Percentiles rank a stretch among this genome's conserved stretches.
Evolutionary conservation across 2,797 vertebrate genomes (phyloP).

Genomic region (Tympanoctomys barrerae): DNA sequence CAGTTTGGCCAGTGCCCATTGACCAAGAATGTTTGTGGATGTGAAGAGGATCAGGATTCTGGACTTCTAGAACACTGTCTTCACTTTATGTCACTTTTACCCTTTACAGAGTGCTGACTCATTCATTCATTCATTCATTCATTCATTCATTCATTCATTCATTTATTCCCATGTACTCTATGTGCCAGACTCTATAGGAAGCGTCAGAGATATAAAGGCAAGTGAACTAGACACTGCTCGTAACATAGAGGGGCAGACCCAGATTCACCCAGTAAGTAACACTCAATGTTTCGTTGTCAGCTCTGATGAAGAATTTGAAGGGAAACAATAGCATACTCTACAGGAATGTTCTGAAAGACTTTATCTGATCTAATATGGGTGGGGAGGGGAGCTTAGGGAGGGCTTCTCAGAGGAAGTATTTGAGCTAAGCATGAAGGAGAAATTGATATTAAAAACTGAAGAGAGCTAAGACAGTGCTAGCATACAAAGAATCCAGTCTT

Average conservation of each 20-base stretch:
- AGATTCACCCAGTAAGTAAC: constrained; percentile 1
- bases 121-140: background rate
- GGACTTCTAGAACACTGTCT: background rate
- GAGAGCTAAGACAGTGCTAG: background rate
- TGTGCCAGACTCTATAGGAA: background rate
- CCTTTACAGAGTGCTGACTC: background rate
- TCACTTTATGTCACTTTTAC: background rate
- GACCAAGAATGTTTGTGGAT: background rate
- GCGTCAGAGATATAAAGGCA: background rate
- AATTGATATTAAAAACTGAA: constrained; percentile 29
- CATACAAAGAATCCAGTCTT: background rate
- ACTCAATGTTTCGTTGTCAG: background rate
- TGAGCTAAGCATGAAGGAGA: constrained; percentile 10
- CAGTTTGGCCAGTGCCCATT: background rate
- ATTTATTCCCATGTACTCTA: background rate
- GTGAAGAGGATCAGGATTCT: background rate
- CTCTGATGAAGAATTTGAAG: constrained; percentile 20
- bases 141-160: background rate
- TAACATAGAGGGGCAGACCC: constrained; percentile 22
- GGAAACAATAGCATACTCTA: background rate
- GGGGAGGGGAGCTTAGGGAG: background rate
- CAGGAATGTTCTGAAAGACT: background rate
- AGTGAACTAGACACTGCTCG: background rate
- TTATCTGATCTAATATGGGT: background rate
- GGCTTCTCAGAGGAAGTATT: constrained; percentile 19